Conservation (phyloP, 1,140 invertebrate species). For the Heliconius congener region DNA sequence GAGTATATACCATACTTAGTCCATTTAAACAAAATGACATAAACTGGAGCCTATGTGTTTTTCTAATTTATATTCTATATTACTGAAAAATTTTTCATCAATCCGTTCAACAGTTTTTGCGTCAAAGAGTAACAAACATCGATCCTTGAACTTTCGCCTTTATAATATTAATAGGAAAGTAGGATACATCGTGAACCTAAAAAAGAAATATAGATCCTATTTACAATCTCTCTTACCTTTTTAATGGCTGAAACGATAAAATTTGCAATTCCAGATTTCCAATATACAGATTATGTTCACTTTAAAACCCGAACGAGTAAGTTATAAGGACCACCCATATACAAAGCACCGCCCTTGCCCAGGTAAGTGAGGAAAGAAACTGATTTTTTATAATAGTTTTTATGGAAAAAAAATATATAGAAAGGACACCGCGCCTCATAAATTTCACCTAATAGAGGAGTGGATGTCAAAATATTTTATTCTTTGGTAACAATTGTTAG, state of each 20-base stretch:
- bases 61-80: no score
- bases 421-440: slow-evolving; percentile 27
- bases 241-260: not conserved
- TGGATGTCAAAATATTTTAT: slow-evolving; percentile 42
- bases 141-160: no score
- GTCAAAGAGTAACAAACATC: no score
- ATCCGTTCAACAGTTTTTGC: no score
- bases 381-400: not conserved
- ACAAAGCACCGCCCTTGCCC: slow-evolving; percentile 15
- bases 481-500: not conserved
- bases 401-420: slow-evolving; percentile 17
- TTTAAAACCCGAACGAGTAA: not conserved
- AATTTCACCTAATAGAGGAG: slow-evolving; percentile 29
- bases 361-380: slow-evolving; percentile 21
- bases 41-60: no score
- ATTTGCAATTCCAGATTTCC: not conserved
- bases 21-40: no score
- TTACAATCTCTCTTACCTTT: no score
- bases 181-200: no score
- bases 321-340: slow-evolving; percentile 23
- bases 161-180: no score
- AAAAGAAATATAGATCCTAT: no score
- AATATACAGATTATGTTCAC: not conserved
- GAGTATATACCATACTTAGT: no score
- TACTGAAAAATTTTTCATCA: no score